A percentile compares a stretch with the other conserved stretches of the same genome.
These are phyloP conservation scores for Leptogaster cylindrica DNA, from an alignment of 2,888 invertebrate genomes.

Conservation along the genomic window DNA sequence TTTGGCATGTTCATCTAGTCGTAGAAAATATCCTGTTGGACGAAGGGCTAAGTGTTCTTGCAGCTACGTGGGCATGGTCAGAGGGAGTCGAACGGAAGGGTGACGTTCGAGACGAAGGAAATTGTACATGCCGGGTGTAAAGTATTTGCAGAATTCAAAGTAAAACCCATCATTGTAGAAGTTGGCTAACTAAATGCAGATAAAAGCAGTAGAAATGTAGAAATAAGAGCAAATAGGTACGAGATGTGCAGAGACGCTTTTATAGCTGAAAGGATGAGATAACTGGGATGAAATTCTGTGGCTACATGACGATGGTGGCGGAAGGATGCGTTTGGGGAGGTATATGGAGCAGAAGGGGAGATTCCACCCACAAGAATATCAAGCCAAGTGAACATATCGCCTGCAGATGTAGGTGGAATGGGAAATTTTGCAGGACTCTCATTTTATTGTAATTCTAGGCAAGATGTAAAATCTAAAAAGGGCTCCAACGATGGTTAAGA, in stretches of 20 bases:
- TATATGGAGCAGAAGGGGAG: background rate
- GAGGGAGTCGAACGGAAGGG: no score
- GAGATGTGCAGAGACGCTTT: background rate
- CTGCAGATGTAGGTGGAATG: background rate
- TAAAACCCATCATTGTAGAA: slow-evolving; percentile 37
- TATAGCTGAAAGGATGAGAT: slow-evolving; percentile 1
- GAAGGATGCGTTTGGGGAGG: no score
- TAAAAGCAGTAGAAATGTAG: slow-evolving; percentile 33
- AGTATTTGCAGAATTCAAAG: slow-evolving; percentile 35
- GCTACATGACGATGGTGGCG: background rate
- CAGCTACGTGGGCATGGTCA: background rate
- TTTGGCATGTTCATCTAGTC: slow-evolving; percentile 2
- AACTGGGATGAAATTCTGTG: slow-evolving; percentile 15
- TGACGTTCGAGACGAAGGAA: slow-evolving; percentile 2
- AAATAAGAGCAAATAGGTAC: slow-evolving; percentile 27
- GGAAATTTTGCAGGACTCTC: slow-evolving; percentile 11
- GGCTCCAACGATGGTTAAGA: slow-evolving; percentile 13
- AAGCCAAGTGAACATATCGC: slow-evolving; percentile 34
- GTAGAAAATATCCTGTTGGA: slow-evolving; percentile 7
- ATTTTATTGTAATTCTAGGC: slow-evolving; percentile 22
- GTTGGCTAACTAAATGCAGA: slow-evolving; percentile 37
- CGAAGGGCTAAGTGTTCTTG: slow-evolving; percentile 17
- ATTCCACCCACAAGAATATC: slow-evolving; percentile 15
- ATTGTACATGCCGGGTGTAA: slow-evolving; percentile 17
- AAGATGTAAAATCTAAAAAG: slow-evolving; percentile 35